Conservation (phyloP, 2,113 vertebrate species). For the Collichthys lucidus region DNA sequence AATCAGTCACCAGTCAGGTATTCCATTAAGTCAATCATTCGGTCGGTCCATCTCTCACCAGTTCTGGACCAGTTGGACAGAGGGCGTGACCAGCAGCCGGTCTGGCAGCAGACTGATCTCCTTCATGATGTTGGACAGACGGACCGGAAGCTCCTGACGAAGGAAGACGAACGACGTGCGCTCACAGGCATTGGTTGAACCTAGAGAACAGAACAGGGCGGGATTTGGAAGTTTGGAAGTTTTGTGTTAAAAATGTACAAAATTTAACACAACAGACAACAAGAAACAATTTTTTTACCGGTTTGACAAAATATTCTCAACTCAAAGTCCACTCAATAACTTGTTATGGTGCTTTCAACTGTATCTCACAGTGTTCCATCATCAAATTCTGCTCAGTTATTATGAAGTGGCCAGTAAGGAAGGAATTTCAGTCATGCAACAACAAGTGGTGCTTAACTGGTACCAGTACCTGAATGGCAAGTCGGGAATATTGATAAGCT, state of each 20-base stretch:
- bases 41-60: constrained; percentile 81
- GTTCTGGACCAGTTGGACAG: constrained; percentile 90
- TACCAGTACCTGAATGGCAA: too few relatives aligned
- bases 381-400: not conserved
- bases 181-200: constrained; percentile 92
- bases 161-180: constrained; percentile 92
- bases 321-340: not conserved
- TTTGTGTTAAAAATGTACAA: not conserved
- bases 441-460: not conserved
- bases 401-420: not conserved
- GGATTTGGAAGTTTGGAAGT: not conserved
- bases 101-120: constrained; percentile 91
- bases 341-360: not conserved
- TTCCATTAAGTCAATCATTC: not conserved
- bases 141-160: constrained; percentile 91
- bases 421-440: not conserved
- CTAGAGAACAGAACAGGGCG: constrained; percentile 60
- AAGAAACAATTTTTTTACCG: not conserved
- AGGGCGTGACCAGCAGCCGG: constrained; percentile 87
- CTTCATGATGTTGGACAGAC: constrained; percentile 94
- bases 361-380: not conserved
- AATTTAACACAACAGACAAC: too few relatives aligned
- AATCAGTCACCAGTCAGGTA: not conserved
- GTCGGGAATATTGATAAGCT: too few relatives aligned
- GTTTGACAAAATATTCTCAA: not conserved